Conservation (phyloP, 2,888 invertebrate genomes). For the Agonopterix arenella region DNA sequence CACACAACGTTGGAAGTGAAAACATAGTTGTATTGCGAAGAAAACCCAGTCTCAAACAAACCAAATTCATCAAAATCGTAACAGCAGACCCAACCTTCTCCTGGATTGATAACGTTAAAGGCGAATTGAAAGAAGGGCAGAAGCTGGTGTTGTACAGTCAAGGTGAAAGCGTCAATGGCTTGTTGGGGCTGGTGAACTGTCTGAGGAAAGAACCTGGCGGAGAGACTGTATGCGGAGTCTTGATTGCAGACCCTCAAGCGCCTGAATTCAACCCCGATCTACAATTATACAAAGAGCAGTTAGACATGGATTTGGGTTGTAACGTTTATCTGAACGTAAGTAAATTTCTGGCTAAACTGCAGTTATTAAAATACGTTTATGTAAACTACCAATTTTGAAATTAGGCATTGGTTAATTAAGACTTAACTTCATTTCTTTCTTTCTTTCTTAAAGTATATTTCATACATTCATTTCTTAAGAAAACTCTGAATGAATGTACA, state of each 20-base stretch:
- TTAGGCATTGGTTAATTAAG: too few species aligned
- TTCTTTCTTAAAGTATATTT: too few species aligned
- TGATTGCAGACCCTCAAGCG: constrained; percentile 79
- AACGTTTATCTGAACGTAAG: not conserved
- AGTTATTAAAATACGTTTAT: too few species aligned
- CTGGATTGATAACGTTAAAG: constrained; percentile 73
- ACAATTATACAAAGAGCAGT: constrained; percentile 80
- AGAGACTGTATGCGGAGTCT: constrained; percentile 76
- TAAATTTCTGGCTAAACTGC: not conserved
- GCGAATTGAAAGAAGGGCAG: constrained; percentile 52
- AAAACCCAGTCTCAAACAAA: constrained; percentile 42
- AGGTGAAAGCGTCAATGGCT: constrained; percentile 84
- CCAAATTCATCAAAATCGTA: constrained; percentile 62
- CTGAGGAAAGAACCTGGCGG: constrained; percentile 88
- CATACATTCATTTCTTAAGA: too few species aligned
- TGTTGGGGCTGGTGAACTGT: constrained; percentile 92
- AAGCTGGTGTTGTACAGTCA: constrained; percentile 81
- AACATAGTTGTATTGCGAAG: too few species aligned
- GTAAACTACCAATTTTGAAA: too few species aligned
- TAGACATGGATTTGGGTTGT: constrained; percentile 84
- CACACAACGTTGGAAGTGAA: too few species aligned
- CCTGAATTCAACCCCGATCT: constrained; percentile 80
- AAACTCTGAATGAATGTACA: too few species aligned
- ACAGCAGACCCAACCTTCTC: constrained; percentile 51
- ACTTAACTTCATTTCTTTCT: too few species aligned